Conservation (phyloP, 2,888 invertebrate species). For the Melanostoma scalare region DNA sequence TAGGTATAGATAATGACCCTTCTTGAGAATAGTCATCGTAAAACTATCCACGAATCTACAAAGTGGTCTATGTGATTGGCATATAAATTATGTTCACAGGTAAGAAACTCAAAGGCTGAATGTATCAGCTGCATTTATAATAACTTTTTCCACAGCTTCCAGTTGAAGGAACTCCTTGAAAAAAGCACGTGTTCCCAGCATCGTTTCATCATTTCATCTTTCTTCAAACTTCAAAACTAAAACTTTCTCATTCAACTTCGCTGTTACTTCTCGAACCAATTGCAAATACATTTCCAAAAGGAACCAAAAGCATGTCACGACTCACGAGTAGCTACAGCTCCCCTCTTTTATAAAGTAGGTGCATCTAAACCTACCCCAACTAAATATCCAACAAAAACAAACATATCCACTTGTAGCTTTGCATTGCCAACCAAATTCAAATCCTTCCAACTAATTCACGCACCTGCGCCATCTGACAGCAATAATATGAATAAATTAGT, state of each 20-base stretch:
- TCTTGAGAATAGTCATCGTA: no score
- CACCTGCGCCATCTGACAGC: constrained; percentile 29
- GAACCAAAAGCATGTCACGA: background rate
- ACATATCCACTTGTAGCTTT: constrained; percentile 35
- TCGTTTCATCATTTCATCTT: constrained; percentile 7
- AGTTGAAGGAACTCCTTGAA: background rate
- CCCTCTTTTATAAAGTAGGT: background rate
- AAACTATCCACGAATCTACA: no score
- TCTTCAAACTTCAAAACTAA: constrained; percentile 7
- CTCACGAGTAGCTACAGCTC: constrained; percentile 17
- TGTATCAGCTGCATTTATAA: background rate
- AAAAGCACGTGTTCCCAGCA: background rate
- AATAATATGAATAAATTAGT: constrained; percentile 44
- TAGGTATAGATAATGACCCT: no score
- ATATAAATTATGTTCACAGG: no score
- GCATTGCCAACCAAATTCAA: constrained; percentile 10
- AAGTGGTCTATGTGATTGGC: no score
- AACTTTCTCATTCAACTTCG: constrained; percentile 24
- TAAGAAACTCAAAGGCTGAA: background rate
- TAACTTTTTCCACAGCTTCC: background rate
- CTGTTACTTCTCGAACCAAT: constrained; percentile 7
- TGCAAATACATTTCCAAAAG: constrained; percentile 15
- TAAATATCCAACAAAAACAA: constrained; percentile 11
- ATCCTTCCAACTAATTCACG: constrained; percentile 15
- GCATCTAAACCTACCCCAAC: constrained; percentile 43